These are phyloP conservation scores for Tholera decimalis DNA, from an alignment of 2,888 invertebrate genomes.

Conservation along the genomic window DNA sequence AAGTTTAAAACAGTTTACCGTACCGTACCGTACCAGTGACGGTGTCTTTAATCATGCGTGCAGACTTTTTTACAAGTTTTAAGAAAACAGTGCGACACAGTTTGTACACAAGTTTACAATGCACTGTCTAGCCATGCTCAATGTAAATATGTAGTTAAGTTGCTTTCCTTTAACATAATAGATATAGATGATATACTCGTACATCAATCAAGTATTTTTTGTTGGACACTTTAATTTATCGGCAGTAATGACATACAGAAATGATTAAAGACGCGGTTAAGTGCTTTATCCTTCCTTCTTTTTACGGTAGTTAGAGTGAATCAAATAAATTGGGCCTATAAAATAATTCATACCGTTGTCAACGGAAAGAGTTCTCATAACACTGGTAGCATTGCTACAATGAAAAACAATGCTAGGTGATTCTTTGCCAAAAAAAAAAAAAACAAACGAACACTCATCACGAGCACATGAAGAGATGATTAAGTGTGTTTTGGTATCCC, in stretches of 20 bases:
- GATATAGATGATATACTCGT: conserved; percentile 12
- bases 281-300: conserved; percentile 2
- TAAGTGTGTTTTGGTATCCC: too few species aligned
- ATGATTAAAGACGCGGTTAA: neutral
- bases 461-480: too few species aligned
- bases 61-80: neutral
- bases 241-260: conserved; percentile 21
- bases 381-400: too few species aligned
- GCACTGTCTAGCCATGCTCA: neutral
- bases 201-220: conserved; percentile 29
- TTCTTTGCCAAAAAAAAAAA: too few species aligned
- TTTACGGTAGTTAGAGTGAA: neutral
- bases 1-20: neutral
- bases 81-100: neutral
- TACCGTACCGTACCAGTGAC: neutral
- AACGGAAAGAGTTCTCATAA: too few species aligned
- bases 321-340: too few species aligned
- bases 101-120: conserved; percentile 7
- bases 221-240: conserved; percentile 1
- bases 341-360: too few species aligned
- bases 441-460: too few species aligned
- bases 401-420: too few species aligned
- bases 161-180: neutral
- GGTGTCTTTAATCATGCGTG: conserved; percentile 10
- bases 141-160: neutral